Base-by-base conservation (phyloP, 1,140 invertebrate species). In the Lethocerus indicus region DNA sequence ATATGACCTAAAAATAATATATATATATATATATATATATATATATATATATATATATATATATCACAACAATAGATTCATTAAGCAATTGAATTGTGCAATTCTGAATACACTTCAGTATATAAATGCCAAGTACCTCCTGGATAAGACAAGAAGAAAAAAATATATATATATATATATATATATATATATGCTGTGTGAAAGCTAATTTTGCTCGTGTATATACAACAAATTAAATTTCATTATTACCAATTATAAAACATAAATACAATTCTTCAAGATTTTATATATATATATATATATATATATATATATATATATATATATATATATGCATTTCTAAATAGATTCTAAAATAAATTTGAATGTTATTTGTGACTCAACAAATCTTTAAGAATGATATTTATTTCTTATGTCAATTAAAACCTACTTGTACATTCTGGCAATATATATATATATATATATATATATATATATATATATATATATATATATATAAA, bases 131-230 rank as follows among this genome's bases (percentile, higher is more conserved):
- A 23, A 29, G 36, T 49, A 40, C 21, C 52, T 41, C 54, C 37
- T 35, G 23, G n/a, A 2, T 44, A 18, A 6, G 3, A 44, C 25
- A 45, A 54, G 53, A 50, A 51, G 93, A 93, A 63, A 80, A 91
- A 59, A 98, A 98, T 76, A 89, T 94, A 67, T 79, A 75, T 71
- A 55, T 87, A 87, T 52, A 91, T 96, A 51, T 92, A 97, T 72
- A 91, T 96, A 55, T 97, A 92, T 69, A 92, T 92, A 63, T 80
- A 91, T 59, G 96, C 97, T 76, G 89, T 93, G 67, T 79, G 75
- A 70, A 16, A 26, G 13, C 20, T 29, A 49, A 1, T 24, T 43
- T 23, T 23, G 32, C 21, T 46, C n/a, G n/a, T n/a, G n/a, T n/a
- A n/a, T n/a, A n/a, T n/a, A n/a, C n/a, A n/a, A n/a, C n/a, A n/a